A percentile compares a stretch with the other conserved stretches of the same genome.
Conservation (phyloP, 2,113 vertebrate genomes). For the Paralichthys olivaceus region DNA sequence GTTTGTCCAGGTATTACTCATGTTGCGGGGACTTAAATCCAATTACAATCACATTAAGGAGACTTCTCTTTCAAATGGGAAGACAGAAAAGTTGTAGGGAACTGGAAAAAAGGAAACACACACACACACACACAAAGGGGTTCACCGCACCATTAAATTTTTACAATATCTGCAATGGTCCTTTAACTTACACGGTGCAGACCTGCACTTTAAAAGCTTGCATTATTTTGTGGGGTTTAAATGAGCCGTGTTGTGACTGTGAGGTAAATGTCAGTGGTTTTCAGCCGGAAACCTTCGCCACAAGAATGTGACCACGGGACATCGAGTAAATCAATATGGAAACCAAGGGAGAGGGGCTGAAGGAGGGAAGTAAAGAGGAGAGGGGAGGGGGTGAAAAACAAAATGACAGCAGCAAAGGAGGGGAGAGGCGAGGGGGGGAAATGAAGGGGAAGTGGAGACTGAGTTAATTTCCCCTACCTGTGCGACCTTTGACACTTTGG, state of each 20-base stretch:
- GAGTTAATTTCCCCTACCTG: conserved; percentile 17
- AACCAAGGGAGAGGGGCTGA: conserved; percentile 43
- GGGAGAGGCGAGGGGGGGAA: not conserved
- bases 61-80: too few relatives aligned
- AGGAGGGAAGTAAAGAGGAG: conserved; percentile 21
- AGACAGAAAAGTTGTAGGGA: not conserved
- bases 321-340: conserved; percentile 75
- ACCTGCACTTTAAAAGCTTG: conserved; percentile 8
- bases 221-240: conserved; percentile 58
- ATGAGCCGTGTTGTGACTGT: conserved; percentile 64
- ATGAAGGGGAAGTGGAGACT: not conserved
- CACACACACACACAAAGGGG: not conserved
- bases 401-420: conserved; percentile 31
- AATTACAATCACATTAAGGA: too few relatives aligned
- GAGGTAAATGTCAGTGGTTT: conserved; percentile 75
- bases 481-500: conserved; percentile 33
- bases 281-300: conserved; percentile 78
- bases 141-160: not conserved
- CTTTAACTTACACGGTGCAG: conserved; percentile 1
- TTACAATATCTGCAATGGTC: conserved; percentile 16
- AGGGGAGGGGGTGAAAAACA: conserved; percentile 16
- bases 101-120: not conserved
- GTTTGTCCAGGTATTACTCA: too few relatives aligned
- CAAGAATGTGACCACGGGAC: conserved; percentile 79
- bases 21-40: too few relatives aligned